Evolutionary conservation across 2,888 invertebrate species (phyloP).

Genomic region (Girardia tigrina): DNA sequence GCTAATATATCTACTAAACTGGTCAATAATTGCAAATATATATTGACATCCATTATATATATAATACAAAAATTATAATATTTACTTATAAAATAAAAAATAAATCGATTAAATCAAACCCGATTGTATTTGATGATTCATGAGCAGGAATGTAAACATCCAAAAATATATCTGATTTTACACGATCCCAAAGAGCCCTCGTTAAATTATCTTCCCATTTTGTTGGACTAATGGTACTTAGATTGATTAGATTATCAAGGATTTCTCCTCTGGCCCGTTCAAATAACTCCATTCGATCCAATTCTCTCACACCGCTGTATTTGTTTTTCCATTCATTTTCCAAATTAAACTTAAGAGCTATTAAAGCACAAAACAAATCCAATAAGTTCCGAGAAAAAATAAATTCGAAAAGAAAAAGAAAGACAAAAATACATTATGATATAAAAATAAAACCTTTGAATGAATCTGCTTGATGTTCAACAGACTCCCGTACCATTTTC

Average conservation of each 20-base stretch:
- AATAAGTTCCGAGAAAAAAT: background rate
- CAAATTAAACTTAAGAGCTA: constrained; percentile 67
- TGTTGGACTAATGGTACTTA: constrained; percentile 65
- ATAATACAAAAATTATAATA: background rate
- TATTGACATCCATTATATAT: background rate
- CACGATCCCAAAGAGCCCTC: constrained; percentile 54
- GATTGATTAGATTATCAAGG: constrained; percentile 83
- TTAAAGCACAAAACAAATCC: constrained; percentile 31
- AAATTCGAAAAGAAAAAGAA: background rate
- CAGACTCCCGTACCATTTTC: constrained; percentile 98
- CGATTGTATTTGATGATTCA: constrained; percentile 12
- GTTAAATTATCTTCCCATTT: constrained; percentile 59
- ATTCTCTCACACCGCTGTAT: constrained; percentile 77
- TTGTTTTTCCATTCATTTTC: constrained; percentile 99
- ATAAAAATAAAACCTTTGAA: background rate
- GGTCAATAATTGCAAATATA: background rate
- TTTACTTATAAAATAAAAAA: background rate
- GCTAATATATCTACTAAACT: background rate
- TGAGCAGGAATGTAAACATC: constrained; percentile 68
- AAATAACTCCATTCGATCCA: constrained; percentile 88
- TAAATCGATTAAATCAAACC: background rate
- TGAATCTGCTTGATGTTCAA: constrained; percentile 71
- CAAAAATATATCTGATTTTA: constrained; percentile 61
- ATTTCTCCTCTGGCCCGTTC: constrained; percentile 89
- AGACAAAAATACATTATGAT: too few species aligned